These are phyloP conservation scores for Hypothenemus hampei DNA, from an alignment of 1,140 invertebrate species.

Conservation along the genomic window DNA sequence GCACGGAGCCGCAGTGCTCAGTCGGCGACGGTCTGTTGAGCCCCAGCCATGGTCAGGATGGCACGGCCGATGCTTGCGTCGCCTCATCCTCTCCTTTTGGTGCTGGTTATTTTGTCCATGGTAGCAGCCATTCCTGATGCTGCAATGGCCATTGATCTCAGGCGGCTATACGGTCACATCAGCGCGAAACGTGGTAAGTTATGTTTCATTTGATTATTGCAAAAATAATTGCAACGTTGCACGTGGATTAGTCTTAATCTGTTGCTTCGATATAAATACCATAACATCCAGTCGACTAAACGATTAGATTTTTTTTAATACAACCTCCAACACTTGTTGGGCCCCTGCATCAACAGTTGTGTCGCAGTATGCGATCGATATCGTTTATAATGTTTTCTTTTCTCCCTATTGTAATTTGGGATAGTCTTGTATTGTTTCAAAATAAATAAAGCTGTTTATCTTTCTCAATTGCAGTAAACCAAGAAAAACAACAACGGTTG, in stretches of 20 bases:
- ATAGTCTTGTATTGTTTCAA: too few species aligned
- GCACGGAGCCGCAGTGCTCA: constrained; percentile 25
- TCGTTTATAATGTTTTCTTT: constrained; percentile 15
- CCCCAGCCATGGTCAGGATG: constrained; percentile 43
- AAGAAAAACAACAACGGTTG: too few species aligned
- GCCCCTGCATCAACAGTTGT: constrained; percentile 34
- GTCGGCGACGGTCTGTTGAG: constrained; percentile 28
- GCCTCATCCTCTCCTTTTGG: constrained; percentile 45
- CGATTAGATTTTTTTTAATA: too few species aligned
- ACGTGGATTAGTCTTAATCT: too few species aligned
- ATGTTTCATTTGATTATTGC: background rate
- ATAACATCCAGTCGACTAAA: too few species aligned
- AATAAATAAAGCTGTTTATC: too few species aligned
- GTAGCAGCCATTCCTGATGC: constrained; percentile 52
- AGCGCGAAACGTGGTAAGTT: constrained; percentile 60
- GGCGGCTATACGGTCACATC: constrained; percentile 60
- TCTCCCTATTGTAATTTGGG: background rate
- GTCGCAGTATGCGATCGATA: constrained; percentile 39
- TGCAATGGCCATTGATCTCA: constrained; percentile 60
- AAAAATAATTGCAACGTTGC: too few species aligned
- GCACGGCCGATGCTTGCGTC: constrained; percentile 41
- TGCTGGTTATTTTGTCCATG: constrained; percentile 48
- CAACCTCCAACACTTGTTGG: constrained; percentile 22
- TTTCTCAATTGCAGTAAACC: too few species aligned
- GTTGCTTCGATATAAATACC: too few species aligned